Evolutionary conservation across 1,140 invertebrate genomes (phyloP), one percentile per base, ranked within the genome.

Genomic region (Leptinotarsa lineolata): DNA sequence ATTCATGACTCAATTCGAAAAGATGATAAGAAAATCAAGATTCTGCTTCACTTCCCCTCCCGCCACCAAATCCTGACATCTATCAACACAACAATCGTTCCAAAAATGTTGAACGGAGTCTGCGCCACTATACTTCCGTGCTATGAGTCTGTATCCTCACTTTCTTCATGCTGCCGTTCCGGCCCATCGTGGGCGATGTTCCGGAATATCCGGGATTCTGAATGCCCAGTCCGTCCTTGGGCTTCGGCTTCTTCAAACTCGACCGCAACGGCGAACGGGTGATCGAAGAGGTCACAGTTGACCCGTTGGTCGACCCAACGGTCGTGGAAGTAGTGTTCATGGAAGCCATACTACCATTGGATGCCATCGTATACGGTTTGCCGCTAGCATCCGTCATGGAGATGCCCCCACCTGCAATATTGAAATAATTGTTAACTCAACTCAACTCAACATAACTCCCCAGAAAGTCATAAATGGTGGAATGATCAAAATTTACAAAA

Each of bases 131-230:
- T 54, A 95, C 94, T 82, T 94, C 93, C 2, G 94, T 95, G 76
- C 93, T 94, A 78, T 94, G 92, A 16, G 93, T 94, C 82, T 95
- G 93, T 85, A 95, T 95, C 22, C 94, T 88, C 15, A 95, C 94
- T 87, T 95, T 94, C 81, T 95, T 95, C 73, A 93, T 91, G 77
- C 92, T 94, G 1, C 93, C 93, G 77, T 94, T 94, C 58, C 94
- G 87, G 22, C 91, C 90, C 15, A 94, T 85, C 0, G 93, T 92
- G 2, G 93, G 94, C 13, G 93, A 94, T 72, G 92, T 90, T 1
- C 91, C 90, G 2, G 92, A 93, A 77, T 92, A 94, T 20, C 93
- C 93, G 0, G 93, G 93, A 86, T 95, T 95, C 74, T 93, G 93
- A 46, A 94, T 94, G n/a, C 94, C 94, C 20, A 94, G 84, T 30